Conservation (phyloP, 2,113 vertebrate genomes). For the Bubo blakistoni region DNA sequence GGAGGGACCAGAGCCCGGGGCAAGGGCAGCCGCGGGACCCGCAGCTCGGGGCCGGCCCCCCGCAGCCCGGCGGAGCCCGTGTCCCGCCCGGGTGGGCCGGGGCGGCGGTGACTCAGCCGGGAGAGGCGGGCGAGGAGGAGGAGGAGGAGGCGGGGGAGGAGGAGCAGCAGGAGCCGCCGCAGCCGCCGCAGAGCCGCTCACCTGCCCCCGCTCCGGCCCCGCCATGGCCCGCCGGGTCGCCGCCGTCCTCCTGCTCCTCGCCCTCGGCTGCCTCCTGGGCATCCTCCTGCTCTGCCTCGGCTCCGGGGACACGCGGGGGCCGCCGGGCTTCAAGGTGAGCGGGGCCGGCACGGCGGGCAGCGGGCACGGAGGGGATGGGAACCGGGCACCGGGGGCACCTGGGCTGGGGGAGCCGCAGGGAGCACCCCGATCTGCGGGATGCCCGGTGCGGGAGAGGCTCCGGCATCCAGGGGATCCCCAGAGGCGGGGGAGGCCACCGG, state of each 20-base stretch:
- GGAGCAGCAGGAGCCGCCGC: background rate
- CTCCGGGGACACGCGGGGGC: conserved; percentile 72
- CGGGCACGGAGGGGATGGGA: background rate
- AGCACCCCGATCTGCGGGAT: background rate
- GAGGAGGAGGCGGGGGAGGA: background rate
- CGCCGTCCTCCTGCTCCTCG: conserved; percentile 66
- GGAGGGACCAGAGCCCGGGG: background rate
- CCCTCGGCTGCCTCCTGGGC: conserved; percentile 74
- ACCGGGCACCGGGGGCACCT: background rate
- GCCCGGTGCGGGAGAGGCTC: background rate
- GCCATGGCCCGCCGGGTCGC: conserved; percentile 25
- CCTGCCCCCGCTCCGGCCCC: background rate
- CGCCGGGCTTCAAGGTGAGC: conserved; percentile 83
- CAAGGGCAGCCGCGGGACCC: background rate
- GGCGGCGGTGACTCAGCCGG: conserved; percentile 37
- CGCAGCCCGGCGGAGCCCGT: background rate
- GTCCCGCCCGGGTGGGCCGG: background rate
- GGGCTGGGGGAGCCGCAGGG: background rate
- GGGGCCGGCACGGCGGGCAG: background rate
- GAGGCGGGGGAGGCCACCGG: background rate
- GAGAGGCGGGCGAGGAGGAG: background rate
- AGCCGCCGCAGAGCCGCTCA: background rate
- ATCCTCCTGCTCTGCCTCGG: conserved; percentile 84
- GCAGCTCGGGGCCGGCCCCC: too few relatives aligned
- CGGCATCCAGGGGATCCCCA: background rate